phyloP scores from a whole-genome alignment of 2,888 invertebrate species.

The Branchipolynoe longqiensis region DNA sequence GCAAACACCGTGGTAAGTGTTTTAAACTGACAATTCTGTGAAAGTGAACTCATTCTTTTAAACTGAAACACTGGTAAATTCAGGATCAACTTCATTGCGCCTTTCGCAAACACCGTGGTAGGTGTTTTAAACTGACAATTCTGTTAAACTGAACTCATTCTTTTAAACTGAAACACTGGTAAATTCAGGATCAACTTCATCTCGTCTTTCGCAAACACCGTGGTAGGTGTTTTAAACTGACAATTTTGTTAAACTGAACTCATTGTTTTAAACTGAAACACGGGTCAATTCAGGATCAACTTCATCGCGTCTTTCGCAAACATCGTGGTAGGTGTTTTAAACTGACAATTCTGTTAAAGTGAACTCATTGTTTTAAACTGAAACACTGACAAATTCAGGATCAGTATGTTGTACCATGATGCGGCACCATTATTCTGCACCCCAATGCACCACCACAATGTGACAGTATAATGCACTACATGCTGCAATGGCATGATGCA shows the following conservation, averaged over 20 bases:
- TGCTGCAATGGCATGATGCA: too few species aligned
- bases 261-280: neutral
- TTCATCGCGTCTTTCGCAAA: too few species aligned
- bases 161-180: neutral
- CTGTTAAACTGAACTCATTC: neutral
- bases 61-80: neutral
- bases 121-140: constrained; percentile 65
- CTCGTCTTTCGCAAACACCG: constrained; percentile 77
- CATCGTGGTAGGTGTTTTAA: too few species aligned
- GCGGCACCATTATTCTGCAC: too few species aligned
- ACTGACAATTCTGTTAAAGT: neutral
- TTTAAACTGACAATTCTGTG: neutral
- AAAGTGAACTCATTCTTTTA: neutral
- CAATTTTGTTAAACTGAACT: neutral
- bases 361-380: neutral
- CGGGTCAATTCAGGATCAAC: neutral
- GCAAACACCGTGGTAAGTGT: constrained; percentile 76
- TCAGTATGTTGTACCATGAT: neutral
- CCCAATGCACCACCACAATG: too few species aligned
- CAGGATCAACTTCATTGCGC: constrained; percentile 74
- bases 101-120: constrained; percentile 77
- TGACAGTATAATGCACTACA: too few species aligned
- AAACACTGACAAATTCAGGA: neutral
- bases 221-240: constrained; percentile 71
- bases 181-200: constrained; percentile 69